Evolutionary conservation across 2,888 invertebrate genomes (phyloP).

Genomic region (Eupithecia insigniata): DNA sequence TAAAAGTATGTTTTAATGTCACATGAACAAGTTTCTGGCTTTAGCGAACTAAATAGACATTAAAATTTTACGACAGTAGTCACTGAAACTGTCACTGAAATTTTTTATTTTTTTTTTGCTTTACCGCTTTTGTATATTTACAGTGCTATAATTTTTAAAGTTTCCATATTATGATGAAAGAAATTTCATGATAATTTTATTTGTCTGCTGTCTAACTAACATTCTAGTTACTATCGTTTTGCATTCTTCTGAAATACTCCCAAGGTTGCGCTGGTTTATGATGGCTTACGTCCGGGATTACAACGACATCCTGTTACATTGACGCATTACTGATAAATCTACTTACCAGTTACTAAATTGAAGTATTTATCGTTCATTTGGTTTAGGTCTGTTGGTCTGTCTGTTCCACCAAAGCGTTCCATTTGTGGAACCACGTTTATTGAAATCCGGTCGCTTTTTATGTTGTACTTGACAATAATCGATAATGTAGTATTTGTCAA

Average conservation of each 20-base stretch:
- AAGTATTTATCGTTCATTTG: not conserved
- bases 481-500: not conserved
- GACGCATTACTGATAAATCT: slow-evolving; percentile 13
- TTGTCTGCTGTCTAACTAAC: not conserved
- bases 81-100: not conserved
- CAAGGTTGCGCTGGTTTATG: slow-evolving; percentile 38
- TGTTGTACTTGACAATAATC: not conserved
- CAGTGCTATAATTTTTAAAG: too few species aligned
- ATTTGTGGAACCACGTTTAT: not conserved
- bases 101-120: too few species aligned
- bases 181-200: not conserved
- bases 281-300: slow-evolving; percentile 43
- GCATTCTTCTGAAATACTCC: slow-evolving; percentile 24
- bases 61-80: not conserved
- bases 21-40: not conserved
- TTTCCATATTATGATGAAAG: too few species aligned
- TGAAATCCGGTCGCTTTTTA: not conserved
- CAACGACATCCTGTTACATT: slow-evolving; percentile 36
- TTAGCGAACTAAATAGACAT: not conserved
- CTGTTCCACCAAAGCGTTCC: not conserved
- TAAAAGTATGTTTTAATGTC: not conserved
- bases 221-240: not conserved
- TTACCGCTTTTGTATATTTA: too few species aligned
- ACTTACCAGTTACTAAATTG: not conserved
- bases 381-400: not conserved